Evolutionary conservation across 2,888 invertebrate genomes (phyloP).

Genomic region (Agrochola macilenta): DNA sequence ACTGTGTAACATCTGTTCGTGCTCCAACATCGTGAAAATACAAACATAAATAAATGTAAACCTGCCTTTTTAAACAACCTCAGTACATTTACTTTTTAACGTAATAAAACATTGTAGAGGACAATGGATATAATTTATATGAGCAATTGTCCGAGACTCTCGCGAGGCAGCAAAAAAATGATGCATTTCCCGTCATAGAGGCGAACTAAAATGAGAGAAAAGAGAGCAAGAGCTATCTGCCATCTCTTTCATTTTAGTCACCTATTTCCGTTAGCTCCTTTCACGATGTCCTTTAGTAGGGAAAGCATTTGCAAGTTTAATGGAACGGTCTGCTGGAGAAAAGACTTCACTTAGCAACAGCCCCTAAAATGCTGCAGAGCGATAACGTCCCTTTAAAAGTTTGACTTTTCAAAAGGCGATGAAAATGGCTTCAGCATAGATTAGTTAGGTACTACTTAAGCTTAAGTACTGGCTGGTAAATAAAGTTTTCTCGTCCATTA

Average conservation of each 20-base stretch:
- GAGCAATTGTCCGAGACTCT: constrained; percentile 35
- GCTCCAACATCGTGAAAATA: neutral
- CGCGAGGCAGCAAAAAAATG: constrained; percentile 26
- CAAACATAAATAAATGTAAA: constrained; percentile 23
- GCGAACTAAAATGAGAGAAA: constrained; percentile 34
- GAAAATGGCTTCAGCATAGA: constrained; percentile 23
- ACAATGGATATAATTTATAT: constrained; percentile 42
- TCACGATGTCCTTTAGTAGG: constrained; percentile 54
- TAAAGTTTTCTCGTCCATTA: constrained; percentile 7
- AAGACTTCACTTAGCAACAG: constrained; percentile 51
- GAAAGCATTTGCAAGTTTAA: constrained; percentile 66
- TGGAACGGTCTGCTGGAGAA: constrained; percentile 51
- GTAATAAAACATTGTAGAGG: constrained; percentile 16
- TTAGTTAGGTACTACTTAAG: constrained; percentile 31
- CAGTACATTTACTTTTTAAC: constrained; percentile 13
- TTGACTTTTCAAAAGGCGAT: constrained; percentile 25
- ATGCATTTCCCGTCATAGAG: constrained; percentile 25
- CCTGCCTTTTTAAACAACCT: constrained; percentile 20
- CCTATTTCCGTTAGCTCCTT: constrained; percentile 56
- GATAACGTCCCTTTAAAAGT: constrained; percentile 44
- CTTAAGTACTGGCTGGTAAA: constrained; percentile 20
- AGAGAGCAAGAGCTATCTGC: constrained; percentile 13
- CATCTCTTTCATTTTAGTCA: constrained; percentile 51
- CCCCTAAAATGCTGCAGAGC: constrained; percentile 40
- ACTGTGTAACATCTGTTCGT: constrained; percentile 27